Evolutionary conservation across 2,888 invertebrate genomes (phyloP).

Genomic region (Pyrrhosoma nymphula): DNA sequence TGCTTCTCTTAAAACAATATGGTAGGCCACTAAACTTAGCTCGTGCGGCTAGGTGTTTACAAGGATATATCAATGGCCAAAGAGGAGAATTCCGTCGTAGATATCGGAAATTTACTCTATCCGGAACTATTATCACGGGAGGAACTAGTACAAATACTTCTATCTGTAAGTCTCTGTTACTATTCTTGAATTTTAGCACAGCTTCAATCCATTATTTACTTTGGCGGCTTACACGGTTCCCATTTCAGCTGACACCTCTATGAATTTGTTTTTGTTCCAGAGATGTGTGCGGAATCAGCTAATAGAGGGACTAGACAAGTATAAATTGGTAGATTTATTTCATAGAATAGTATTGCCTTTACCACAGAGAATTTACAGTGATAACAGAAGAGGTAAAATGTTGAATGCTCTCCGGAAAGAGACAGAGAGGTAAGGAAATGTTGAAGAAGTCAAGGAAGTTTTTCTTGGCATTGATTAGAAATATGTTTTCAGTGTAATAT

Average conservation of each 20-base stretch:
- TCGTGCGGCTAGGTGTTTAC: not conserved
- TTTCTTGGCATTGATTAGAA: no score
- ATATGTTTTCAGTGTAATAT: no score
- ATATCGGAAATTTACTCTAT: slow-evolving; percentile 27
- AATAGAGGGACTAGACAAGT: slow-evolving; percentile 25
- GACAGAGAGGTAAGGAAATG: slow-evolving; percentile 31
- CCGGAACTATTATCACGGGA: slow-evolving; percentile 43
- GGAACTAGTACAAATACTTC: slow-evolving; percentile 53
- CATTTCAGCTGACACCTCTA: not conserved
- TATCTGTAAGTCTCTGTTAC: slow-evolving; percentile 33
- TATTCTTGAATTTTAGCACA: not conserved
- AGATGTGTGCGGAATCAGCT: slow-evolving; percentile 45
- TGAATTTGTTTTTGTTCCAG: not conserved
- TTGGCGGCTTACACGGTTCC: not conserved
- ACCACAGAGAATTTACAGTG: slow-evolving; percentile 55
- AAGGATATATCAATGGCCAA: not conserved
- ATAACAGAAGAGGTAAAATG: slow-evolving; percentile 55
- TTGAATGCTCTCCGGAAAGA: slow-evolving; percentile 16
- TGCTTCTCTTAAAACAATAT: not conserved
- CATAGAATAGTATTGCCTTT: slow-evolving; percentile 53
- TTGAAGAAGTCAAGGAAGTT: not conserved
- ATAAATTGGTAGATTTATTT: slow-evolving; percentile 44
- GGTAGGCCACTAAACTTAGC: not conserved
- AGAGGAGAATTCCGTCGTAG: not conserved
- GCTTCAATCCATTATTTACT: not conserved